These are phyloP conservation scores for Sebastolobus altivelis DNA, from an alignment of 2,797 vertebrate species.

Conservation along the genomic window DNA sequence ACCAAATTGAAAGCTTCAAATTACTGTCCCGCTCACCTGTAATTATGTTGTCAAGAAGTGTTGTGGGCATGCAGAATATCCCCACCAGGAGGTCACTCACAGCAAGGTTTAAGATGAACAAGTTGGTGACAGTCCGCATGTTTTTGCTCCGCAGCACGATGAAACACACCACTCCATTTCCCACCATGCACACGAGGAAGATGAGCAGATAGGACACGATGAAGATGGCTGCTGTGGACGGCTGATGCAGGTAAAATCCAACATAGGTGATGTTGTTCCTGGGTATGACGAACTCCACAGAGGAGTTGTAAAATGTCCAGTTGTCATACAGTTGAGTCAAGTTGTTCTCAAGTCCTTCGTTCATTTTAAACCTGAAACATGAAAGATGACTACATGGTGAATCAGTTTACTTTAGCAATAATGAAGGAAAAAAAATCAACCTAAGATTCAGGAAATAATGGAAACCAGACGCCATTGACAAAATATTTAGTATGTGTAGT, in stretches of 20 bases:
- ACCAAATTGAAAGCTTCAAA: not conserved
- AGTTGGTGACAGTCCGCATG: constrained; percentile 93
- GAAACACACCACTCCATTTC: constrained; percentile 92
- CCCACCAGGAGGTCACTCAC: constrained; percentile 94
- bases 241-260: constrained; percentile 92
- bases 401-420: not conserved
- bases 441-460: not conserved
- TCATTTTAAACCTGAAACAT: constrained; percentile 80
- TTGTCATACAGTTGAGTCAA: constrained; percentile 71
- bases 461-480: not conserved
- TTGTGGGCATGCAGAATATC: constrained; percentile 97
- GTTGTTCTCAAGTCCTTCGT: constrained; percentile 77
- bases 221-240: constrained; percentile 89
- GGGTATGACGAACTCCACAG: constrained; percentile 50
- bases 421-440: not conserved
- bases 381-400: not conserved
- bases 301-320: constrained; percentile 76
- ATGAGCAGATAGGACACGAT: constrained; percentile 93
- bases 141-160: constrained; percentile 89
- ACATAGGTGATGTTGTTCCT: constrained; percentile 89
- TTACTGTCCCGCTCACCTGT: constrained; percentile 85
- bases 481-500: not conserved
- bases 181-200: constrained; percentile 94
- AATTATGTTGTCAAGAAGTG: constrained; percentile 94
- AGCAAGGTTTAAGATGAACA: constrained; percentile 94